These are phyloP conservation scores for Monopis laevigella DNA, from an alignment of 2,888 invertebrate genomes.

Conservation along the genomic window DNA sequence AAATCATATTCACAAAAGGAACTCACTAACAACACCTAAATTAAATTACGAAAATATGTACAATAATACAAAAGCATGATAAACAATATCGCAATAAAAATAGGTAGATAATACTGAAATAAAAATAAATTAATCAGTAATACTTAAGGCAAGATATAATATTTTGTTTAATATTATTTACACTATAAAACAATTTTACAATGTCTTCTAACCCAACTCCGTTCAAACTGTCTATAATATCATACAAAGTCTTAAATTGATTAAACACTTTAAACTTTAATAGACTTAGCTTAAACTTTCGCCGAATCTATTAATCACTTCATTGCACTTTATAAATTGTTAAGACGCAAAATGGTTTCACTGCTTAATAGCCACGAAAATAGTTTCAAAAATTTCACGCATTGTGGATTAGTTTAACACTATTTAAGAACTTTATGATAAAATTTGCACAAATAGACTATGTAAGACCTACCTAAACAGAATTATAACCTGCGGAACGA, in stretches of 20 bases:
- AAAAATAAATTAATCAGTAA: slow-evolving; percentile 19
- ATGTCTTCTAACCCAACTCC: neutral
- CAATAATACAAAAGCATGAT: slow-evolving; percentile 23
- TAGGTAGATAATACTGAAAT: slow-evolving; percentile 41
- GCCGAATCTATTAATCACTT: neutral
- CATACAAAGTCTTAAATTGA: neutral
- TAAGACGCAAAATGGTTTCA: no score
- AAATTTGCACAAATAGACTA: no score
- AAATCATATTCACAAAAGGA: slow-evolving; percentile 16
- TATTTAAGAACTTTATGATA: no score
- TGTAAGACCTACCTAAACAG: no score
- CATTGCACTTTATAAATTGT: neutral
- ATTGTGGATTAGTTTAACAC: no score
- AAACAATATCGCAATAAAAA: slow-evolving; percentile 19
- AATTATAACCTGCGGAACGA: no score
- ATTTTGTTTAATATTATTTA: slow-evolving; percentile 1
- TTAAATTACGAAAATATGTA: slow-evolving; percentile 20
- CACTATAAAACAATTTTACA: slow-evolving; percentile 6
- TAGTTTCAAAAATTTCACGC: no score
- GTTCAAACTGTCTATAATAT: slow-evolving; percentile 3
- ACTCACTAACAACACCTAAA: slow-evolving; percentile 19
- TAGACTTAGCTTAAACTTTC: neutral
- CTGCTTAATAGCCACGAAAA: no score
- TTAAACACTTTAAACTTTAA: neutral
- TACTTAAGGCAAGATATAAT: slow-evolving; percentile 5